Conservation (phyloP, 2,888 invertebrate species). For the Heliconius charithonia region DNA sequence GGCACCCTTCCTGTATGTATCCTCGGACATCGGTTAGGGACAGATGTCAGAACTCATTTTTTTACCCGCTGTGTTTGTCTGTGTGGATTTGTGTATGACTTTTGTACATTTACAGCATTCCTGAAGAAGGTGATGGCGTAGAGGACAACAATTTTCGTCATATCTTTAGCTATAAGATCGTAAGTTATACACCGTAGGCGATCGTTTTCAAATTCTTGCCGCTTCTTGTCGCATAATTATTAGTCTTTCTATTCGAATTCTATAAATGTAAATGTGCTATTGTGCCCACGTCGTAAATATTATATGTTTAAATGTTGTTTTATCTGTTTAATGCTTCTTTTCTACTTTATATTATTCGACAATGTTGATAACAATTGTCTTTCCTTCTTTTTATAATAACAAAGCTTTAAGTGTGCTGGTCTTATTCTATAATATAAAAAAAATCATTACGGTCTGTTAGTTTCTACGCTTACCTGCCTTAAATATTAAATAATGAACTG, state of each 20-base stretch:
- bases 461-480: conserved; percentile 9
- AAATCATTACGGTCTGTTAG: background rate
- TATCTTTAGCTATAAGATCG: conserved; percentile 84
- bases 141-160: conserved; percentile 72
- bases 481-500: background rate
- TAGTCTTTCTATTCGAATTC: background rate
- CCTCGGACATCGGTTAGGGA: conserved; percentile 34
- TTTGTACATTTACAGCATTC: conserved; percentile 87
- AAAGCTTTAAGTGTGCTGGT: conserved; percentile 21
- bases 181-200: conserved; percentile 66
- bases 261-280: conserved; percentile 28
- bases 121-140: conserved; percentile 91
- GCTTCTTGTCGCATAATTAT: conserved; percentile 41
- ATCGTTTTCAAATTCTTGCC: conserved; percentile 34
- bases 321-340: conserved; percentile 26
- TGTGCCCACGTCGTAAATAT: conserved; percentile 29
- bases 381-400: conserved; percentile 5
- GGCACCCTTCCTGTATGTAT: conserved; percentile 21
- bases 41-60: conserved; percentile 31
- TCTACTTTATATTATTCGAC: background rate
- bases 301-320: conserved; percentile 7
- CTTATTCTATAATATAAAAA: background rate
- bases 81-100: conserved; percentile 72
- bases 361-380: conserved; percentile 14
- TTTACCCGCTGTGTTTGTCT: conserved; percentile 44